Percentiles rank a stretch among this genome's conserved stretches.
phyloP scores from a whole-genome alignment of 2,113 vertebrate genomes.

The Marmota flaviventris region DNA sequence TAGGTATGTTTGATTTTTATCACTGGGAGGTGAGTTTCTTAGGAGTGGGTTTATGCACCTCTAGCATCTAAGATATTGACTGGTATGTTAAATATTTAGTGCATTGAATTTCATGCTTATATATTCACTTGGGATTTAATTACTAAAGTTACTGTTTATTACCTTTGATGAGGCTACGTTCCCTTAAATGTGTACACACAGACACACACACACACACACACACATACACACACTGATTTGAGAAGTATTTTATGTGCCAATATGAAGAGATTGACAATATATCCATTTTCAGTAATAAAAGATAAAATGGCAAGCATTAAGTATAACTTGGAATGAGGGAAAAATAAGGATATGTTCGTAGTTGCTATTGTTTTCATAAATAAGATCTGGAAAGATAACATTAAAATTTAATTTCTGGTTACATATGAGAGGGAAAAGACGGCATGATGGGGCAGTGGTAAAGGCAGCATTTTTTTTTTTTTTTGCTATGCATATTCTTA shows the following conservation, averaged over 20 bases:
- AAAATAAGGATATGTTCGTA: neutral
- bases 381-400: neutral
- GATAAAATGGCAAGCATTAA: neutral
- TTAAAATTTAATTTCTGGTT: neutral
- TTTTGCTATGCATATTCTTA: neutral
- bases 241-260: neutral
- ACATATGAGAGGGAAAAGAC: neutral
- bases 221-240: neutral
- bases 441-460: neutral
- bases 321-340: neutral
- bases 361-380: conserved; percentile 27
- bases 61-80: neutral
- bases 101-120: neutral
- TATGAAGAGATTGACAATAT: neutral
- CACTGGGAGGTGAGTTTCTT: neutral
- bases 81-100: neutral
- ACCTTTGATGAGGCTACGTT: neutral
- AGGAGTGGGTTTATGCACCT: neutral
- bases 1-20: neutral
- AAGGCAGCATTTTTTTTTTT: neutral
- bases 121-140: neutral
- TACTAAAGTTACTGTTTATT: neutral
- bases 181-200: neutral
- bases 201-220: neutral
- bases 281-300: neutral